Conservation (phyloP, 2,888 invertebrate genomes). For the Cheilosia scutellata region DNA sequence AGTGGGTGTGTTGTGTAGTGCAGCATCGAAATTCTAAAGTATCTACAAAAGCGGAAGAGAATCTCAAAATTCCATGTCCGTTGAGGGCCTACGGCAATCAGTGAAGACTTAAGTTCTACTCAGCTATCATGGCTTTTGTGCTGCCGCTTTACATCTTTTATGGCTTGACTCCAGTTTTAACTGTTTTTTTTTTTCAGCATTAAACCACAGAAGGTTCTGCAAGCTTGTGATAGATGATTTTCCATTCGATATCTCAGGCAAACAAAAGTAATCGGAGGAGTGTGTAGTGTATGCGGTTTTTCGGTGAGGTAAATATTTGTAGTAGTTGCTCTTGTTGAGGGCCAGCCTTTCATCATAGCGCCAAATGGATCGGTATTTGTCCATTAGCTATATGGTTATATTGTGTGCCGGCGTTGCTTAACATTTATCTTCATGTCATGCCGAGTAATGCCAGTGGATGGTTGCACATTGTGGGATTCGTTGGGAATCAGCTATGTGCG, state of each 20-base stretch:
- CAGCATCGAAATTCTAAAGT: background rate
- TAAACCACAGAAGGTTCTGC: conserved; percentile 8
- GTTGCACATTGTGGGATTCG: conserved; percentile 14
- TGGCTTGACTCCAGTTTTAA: no score
- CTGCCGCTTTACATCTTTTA: background rate
- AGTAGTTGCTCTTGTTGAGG: conserved; percentile 49
- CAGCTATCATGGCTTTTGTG: no score
- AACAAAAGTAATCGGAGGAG: conserved; percentile 50
- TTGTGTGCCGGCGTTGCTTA: conserved; percentile 44
- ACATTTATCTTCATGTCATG: conserved; percentile 60
- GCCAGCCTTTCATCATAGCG: conserved; percentile 64
- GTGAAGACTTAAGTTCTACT: no score
- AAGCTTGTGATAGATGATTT: conserved; percentile 65
- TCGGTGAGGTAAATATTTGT: conserved; percentile 61
- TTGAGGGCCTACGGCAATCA: no score
- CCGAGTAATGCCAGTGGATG: background rate
- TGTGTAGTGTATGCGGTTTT: conserved; percentile 54
- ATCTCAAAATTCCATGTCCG: background rate
- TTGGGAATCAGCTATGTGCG: background rate
- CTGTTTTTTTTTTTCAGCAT: no score
- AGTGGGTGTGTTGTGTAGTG: background rate
- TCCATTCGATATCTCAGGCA: conserved; percentile 22
- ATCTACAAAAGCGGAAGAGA: background rate
- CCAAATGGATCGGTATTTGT: conserved; percentile 43
- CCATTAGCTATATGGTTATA: conserved; percentile 64